Evolutionary conservation across 2,888 invertebrate genomes (phyloP).

Genomic region (Lottia gigantea): DNA sequence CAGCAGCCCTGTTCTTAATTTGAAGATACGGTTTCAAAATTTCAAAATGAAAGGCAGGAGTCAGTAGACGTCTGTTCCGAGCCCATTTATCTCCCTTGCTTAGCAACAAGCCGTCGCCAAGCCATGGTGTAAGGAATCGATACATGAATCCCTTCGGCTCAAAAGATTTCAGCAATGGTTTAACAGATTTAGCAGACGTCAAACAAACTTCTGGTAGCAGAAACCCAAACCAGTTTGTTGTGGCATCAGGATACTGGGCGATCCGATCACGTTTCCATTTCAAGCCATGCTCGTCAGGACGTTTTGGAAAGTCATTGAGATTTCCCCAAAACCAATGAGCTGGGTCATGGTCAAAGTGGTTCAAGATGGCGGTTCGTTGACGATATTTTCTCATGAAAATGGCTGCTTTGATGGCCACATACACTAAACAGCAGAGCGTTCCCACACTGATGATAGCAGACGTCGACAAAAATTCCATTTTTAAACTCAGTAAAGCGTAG

Average conservation of each 20-base stretch:
- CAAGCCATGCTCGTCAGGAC: slow-evolving; percentile 43
- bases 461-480: neutral
- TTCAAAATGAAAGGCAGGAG: slow-evolving; percentile 58
- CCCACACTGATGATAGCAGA: neutral
- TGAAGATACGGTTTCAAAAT: slow-evolving; percentile 47
- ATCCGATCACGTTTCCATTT: slow-evolving; percentile 38
- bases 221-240: slow-evolving; percentile 39
- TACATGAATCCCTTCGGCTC: slow-evolving; percentile 44
- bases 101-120: slow-evolving; percentile 52
- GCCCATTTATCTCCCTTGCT: slow-evolving; percentile 51
- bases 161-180: slow-evolving; percentile 43
- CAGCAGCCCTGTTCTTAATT: slow-evolving; percentile 45
- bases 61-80: slow-evolving; percentile 50
- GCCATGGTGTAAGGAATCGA: slow-evolving; percentile 41
- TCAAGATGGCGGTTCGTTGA: slow-evolving; percentile 1
- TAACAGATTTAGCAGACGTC: slow-evolving; percentile 46
- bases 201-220: slow-evolving; percentile 37
- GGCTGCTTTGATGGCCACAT: neutral
- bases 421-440: neutral
- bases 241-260: slow-evolving; percentile 27
- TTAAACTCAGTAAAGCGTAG: neutral
- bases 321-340: slow-evolving; percentile 16
- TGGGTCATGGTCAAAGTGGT: neutral
- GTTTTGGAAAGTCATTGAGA: slow-evolving; percentile 32
- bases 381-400: neutral